phyloP scores from a whole-genome alignment of 2,797 vertebrate genomes.

The Mus minutoides region DNA sequence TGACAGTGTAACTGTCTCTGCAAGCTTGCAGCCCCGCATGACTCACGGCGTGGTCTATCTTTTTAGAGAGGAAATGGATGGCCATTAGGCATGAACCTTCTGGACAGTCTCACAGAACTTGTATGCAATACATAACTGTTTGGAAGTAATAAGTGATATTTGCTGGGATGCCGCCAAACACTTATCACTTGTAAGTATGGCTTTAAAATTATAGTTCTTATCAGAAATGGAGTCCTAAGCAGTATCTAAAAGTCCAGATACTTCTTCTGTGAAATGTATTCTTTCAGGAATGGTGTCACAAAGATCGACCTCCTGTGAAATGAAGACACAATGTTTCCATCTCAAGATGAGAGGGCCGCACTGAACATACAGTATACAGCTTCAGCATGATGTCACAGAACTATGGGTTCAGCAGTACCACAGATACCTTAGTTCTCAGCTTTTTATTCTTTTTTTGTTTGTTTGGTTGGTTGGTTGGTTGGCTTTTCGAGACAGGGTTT shows the following conservation, averaged over 20 bases:
- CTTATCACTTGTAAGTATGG: not conserved
- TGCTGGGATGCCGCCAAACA: not conserved
- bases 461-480: too few relatives aligned
- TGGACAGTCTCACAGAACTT: not conserved
- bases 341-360: not conserved
- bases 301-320: not conserved
- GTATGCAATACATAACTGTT: not conserved
- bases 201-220: not conserved
- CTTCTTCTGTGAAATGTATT: not conserved
- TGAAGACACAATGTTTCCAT: too few relatives aligned
- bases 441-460: too few relatives aligned
- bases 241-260: not conserved
- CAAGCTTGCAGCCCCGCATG: not conserved
- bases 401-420: not conserved
- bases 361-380: not conserved
- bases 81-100: not conserved
- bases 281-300: not conserved
- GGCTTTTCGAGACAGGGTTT: too few relatives aligned
- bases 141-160: not conserved
- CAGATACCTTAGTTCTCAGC: not conserved
- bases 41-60: not conserved
- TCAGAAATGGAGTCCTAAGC: not conserved
- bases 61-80: not conserved
- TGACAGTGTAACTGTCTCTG: not conserved
- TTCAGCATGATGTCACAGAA: not conserved